These are phyloP conservation scores for Bovichtus variegatus DNA, from an alignment of 2,797 vertebrate species.

Conservation along the genomic window DNA sequence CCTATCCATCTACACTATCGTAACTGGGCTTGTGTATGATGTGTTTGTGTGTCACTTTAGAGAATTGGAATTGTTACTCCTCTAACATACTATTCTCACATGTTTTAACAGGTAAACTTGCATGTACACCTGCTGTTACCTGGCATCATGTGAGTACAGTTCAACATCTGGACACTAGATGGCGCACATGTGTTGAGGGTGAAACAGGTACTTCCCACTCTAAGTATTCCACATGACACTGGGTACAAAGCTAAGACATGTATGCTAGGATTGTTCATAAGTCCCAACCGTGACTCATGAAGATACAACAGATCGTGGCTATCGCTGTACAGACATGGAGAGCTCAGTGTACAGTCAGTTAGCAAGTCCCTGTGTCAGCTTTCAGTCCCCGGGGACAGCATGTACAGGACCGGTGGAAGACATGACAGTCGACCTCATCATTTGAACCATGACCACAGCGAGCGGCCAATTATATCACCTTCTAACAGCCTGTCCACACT, in stretches of 20 bases:
- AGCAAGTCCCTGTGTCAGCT: slow-evolving; percentile 35
- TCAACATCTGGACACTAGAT: slow-evolving; percentile 74
- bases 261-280: neutral
- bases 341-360: slow-evolving; percentile 14
- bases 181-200: slow-evolving; percentile 67
- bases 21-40: neutral
- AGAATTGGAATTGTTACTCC: neutral
- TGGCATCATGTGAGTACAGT: slow-evolving; percentile 13
- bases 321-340: slow-evolving; percentile 10
- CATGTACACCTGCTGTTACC: neutral
- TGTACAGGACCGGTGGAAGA: slow-evolving; percentile 37
- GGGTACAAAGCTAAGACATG: slow-evolving; percentile 8
- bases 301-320: slow-evolving; percentile 4
- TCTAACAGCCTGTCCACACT: slow-evolving; percentile 86
- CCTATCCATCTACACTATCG: neutral
- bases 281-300: slow-evolving; percentile 1
- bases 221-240: slow-evolving; percentile 3
- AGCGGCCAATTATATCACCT: slow-evolving; percentile 85
- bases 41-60: neutral
- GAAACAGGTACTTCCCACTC: slow-evolving; percentile 7
- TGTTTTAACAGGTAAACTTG: slow-evolving; percentile 5
- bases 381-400: slow-evolving; percentile 29
- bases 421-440: slow-evolving; percentile 70
- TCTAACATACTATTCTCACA: neutral
- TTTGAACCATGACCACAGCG: slow-evolving; percentile 79